Base-by-base conservation (phyloP, 2,113 vertebrate species). In the Nycticryphes semicollaris region DNA sequence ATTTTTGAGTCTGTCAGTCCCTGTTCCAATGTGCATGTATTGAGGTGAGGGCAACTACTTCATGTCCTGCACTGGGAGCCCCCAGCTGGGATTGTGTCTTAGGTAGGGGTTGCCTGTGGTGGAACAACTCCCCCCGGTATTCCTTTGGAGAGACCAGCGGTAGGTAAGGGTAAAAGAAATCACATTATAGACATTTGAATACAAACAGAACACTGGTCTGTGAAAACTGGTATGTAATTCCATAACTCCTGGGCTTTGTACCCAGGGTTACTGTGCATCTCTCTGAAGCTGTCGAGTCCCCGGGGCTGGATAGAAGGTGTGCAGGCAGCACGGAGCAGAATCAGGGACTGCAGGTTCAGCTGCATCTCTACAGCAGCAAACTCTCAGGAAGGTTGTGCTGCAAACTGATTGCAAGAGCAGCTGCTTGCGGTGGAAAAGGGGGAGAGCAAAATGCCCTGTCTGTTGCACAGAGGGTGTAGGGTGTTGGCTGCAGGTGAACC, bases 111-210 rank as follows among this genome's bases (percentile, higher is more conserved):
- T 62, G 59, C 8, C 41, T 67, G 59, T 39, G 37, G 6, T n/a
- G 14, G 16, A 54, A 18, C n/a, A 25, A 11, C 4, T 53, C 6
- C 12, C 11, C 3, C 25, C 35, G 22, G 28, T 17, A 5, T 59
- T 39, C 31, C 41, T 57, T 72, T 10, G 25, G 30, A 15, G 31
- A 45, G 48, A 27, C 31, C 37, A 20, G 27, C 0, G 1, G 63
- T 39, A 24, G 48, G 18, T 45, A 14, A 30, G 31, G 33, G 16
- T 16, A 25, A 30, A 37, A 30, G 13, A 18, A 3, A 6, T 68
- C 35, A 4, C 6, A 1, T 12, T 5, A 22, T 4, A 2, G 41
- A 3, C 1, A 3, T 23, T 15, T 37, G 11, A 14, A 30, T 33
- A 14, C 0, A 3, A 48, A 18, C n/a, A 22, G 54, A n/a, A 39